phyloP scores from a whole-genome alignment of 1,140 invertebrate species.

The Varroa destructor region DNA sequence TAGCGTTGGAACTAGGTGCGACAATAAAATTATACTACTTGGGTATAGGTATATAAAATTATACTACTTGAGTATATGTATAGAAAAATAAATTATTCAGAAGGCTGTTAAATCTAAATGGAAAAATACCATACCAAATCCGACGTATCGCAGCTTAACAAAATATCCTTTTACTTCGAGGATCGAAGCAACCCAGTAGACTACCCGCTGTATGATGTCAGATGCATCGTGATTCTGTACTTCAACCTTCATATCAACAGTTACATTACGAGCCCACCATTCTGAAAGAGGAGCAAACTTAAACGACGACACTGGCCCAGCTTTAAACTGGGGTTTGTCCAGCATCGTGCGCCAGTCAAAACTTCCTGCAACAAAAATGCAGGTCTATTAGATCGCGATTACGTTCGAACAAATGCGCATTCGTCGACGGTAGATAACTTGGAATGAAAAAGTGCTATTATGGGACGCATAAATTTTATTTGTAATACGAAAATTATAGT shows the following conservation, averaged over 20 bases:
- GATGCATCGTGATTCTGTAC: conserved; percentile 66
- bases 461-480: neutral
- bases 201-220: conserved; percentile 59
- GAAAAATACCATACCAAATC: conserved; percentile 50
- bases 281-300: conserved; percentile 66
- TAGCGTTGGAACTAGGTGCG: too few relatives aligned
- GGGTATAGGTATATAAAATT: too few relatives aligned
- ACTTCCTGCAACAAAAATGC: conserved; percentile 2
- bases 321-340: neutral
- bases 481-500: conserved; percentile 1
- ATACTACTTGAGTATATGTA: too few relatives aligned
- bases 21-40: too few relatives aligned
- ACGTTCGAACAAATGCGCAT: too few relatives aligned
- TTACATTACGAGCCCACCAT: conserved; percentile 74
- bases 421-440: too few relatives aligned
- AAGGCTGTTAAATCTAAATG: too few relatives aligned
- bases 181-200: conserved; percentile 53
- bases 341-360: neutral
- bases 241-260: conserved; percentile 86
- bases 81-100: too few relatives aligned
- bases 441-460: neutral
- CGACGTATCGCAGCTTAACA: conserved; percentile 81
- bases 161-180: conserved; percentile 55
- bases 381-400: neutral
- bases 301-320: conserved; percentile 31